Evolutionary conservation across 2,888 invertebrate species (phyloP), one percentile per base, ranked within the genome.

Genomic region (Dicyrtomina minuta): DNA sequence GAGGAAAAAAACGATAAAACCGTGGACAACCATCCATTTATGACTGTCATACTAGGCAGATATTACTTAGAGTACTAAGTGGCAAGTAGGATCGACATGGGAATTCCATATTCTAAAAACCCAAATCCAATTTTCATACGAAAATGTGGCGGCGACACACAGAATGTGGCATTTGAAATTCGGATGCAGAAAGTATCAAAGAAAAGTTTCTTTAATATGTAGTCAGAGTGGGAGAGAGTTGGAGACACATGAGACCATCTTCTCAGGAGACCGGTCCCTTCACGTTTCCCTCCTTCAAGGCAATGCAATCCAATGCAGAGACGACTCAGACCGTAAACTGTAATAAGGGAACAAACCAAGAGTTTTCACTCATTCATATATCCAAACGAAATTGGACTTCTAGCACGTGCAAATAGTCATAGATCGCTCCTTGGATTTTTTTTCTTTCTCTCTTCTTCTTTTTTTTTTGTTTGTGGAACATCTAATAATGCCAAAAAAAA

Each of bases 61-160:
- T 64, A 64, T 64, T 64, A 51, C 64, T 51, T 41, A 39, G 39
- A 51, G 33, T 49, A 64, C 64, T 64, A 64, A 64, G 64, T 64
- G 64, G 64, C 33, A 64, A 64, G 46, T 58, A 43, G 22, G 24
- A 60, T 60, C 60, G 44, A 60, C 60, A 41, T 53, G 51, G 64
- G 51, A 51, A 64, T 60, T 60, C 60, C 24, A 60, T 43, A 61
- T 51, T 49, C 26, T 33, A 27, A 27, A n/a, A 33, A 39, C 12
- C 17, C 41, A 58, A 58, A 58, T 64, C 64, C 64, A 64, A 64
- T 64, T 53, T 64, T 64, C 39, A 64, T 64, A 62, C 2, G 26
- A 39, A 51, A 64, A 64, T 58, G 33, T 33, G 33, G 20, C 15
- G 6, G 24, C 33, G 27, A 27, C 24, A n/a, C 3, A 6, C 15